phyloP scores from a whole-genome alignment of 2,113 vertebrate genomes.

The Centropus unirufus region DNA sequence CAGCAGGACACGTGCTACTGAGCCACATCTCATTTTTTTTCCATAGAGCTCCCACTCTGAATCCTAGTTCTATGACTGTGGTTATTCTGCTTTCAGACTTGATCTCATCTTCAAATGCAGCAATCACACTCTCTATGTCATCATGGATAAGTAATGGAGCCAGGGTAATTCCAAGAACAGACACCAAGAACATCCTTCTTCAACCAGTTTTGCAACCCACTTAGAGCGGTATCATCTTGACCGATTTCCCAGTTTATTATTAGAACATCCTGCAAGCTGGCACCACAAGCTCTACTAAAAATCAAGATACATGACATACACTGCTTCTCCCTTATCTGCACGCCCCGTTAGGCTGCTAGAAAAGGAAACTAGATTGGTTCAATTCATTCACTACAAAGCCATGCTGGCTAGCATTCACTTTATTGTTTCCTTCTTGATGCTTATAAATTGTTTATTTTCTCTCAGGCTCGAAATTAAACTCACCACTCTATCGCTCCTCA shows the following conservation, averaged over 20 bases:
- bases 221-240: neutral
- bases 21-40: neutral
- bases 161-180: neutral
- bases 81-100: neutral
- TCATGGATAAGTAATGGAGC: neutral
- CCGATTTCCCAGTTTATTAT: conserved; percentile 32
- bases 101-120: neutral
- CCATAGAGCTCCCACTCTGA: neutral
- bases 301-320: conserved; percentile 10
- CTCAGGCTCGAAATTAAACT: neutral
- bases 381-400: neutral
- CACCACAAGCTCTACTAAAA: conserved; percentile 29
- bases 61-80: neutral
- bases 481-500: neutral
- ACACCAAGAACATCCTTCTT: neutral
- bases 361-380: conserved; percentile 49
- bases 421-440: neutral
- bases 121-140: conserved; percentile 3
- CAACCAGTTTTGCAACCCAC: conserved; percentile 26
- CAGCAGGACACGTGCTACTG: neutral
- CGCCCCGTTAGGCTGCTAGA: conserved; percentile 2
- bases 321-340: conserved; percentile 11
- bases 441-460: conserved; percentile 30
- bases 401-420: neutral
- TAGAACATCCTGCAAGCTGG: conserved; percentile 33